Evolutionary conservation across 2,113 vertebrate species (phyloP), one percentile per base, ranked within the genome.

Genomic region (Acanthisitta chloris): DNA sequence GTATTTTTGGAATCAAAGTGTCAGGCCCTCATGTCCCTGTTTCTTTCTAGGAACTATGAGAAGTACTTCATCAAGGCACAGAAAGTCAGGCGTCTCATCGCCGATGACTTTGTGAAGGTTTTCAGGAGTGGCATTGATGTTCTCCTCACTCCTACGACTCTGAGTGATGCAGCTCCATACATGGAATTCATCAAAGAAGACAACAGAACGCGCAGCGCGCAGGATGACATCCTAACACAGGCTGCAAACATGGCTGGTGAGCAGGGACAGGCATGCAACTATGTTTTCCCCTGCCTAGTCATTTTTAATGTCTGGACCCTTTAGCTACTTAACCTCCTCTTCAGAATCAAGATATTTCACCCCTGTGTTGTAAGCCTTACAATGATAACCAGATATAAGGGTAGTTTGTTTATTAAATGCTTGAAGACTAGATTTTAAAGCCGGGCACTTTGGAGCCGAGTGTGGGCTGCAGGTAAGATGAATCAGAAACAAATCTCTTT

Each of bases 181-280:
- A 6, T 17, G 0, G 98, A 99, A 86, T 99, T 99, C 95, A 98
- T 97, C 93, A 98, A 98, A 92, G 99, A 99, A 94, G 99, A 99
- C 98, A 99, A 99, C 96, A 98, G 98, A 83, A 99, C 99, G 2
- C 99, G 99, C 96, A 99, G 99, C 0, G 48, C 97, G 0, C 99
- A 99, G 96, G 99, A 98, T 65, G 99, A 99, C 54, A 86, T 99
- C 90, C 98, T 99, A 55, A 99, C 99, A 4, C 99, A 99, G 93
- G 98, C 99, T 49, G 99, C 97, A 87, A 99, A 99, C 96, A 98
- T 99, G 97, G 99, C 99, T 97, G 99, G 99, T 99, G 97, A 79
- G 95, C 16, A 92, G 42, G 19, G 36, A 12, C 29, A 74, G 55
- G 64, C 70, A 45, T 33, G 62, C 36, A 52, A 1, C 8, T 70